A percentile compares a stretch with the other conserved stretches of the same genome.
Conservation (phyloP, 2,113 vertebrate species). For the Acanthochromis polyacanthus region DNA sequence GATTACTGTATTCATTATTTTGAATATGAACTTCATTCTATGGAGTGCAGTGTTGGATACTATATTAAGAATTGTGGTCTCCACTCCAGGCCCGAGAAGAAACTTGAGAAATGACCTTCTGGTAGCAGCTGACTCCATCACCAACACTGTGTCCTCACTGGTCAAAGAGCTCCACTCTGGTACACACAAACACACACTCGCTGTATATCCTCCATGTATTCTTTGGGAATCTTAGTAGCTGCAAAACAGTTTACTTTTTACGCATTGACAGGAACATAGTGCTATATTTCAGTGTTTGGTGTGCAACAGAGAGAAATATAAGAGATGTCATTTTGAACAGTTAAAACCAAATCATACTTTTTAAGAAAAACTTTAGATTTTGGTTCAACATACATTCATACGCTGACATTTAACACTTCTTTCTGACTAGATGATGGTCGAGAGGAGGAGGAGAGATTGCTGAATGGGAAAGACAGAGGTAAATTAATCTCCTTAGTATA, state of each 20-base stretch:
- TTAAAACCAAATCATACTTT: not conserved
- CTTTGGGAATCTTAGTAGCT: not conserved
- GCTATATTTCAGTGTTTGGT: not conserved
- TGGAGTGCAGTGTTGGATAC: not conserved
- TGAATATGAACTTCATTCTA: too few relatives aligned
- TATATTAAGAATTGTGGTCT: not conserved
- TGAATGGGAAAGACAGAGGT: conserved; percentile 94
- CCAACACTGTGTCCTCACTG: conserved; percentile 96
- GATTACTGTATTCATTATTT: too few relatives aligned
- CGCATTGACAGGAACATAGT: not conserved
- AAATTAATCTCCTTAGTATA: conserved; percentile 33
- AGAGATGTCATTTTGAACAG: not conserved
- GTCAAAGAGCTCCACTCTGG: conserved; percentile 98
- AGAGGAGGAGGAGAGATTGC: conserved; percentile 90
- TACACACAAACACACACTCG: conserved; percentile 62
- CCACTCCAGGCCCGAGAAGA: conserved; percentile 88
- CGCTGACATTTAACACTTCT: not conserved
- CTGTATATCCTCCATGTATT: too few relatives aligned
- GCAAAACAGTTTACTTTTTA: too few relatives aligned
- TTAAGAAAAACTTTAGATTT: too few relatives aligned
- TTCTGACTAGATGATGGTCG: conserved; percentile 86
- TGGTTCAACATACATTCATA: not conserved
- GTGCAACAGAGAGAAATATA: not conserved
- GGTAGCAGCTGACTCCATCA: conserved; percentile 97
- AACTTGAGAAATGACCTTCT: conserved; percentile 95